Percentiles rank a stretch among this genome's conserved stretches.
phyloP scores from a whole-genome alignment of 2,888 invertebrate species.

The Tillus elongatus region DNA sequence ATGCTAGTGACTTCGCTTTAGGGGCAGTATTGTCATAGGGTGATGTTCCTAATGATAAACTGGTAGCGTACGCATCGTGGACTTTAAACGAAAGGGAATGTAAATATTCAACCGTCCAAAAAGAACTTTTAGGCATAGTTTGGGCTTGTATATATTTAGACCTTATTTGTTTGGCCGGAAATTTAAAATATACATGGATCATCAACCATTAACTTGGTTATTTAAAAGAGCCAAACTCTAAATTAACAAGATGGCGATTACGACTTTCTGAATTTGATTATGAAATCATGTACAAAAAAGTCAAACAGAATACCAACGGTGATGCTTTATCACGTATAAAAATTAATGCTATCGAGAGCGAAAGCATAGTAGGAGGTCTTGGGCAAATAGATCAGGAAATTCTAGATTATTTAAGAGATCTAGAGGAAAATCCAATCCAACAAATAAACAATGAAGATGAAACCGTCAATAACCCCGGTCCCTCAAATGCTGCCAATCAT shows the following conservation, averaged over 20 bases:
- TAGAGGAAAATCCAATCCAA: not conserved
- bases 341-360: slow-evolving; percentile 7
- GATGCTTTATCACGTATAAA: slow-evolving; percentile 18
- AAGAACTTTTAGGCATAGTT: slow-evolving; percentile 29
- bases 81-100: slow-evolving; percentile 26
- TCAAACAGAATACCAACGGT: slow-evolving; percentile 24
- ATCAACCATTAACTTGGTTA: slow-evolving; percentile 25
- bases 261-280: slow-evolving; percentile 27
- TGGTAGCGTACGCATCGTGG: slow-evolving; percentile 29
- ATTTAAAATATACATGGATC: slow-evolving; percentile 28
- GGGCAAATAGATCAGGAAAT: slow-evolving; percentile 1
- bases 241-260: slow-evolving; percentile 26
- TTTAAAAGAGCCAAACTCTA: slow-evolving; percentile 24
- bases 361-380: not conserved
- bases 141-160: slow-evolving; percentile 27
- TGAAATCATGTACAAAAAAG: slow-evolving; percentile 24
- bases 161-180: slow-evolving; percentile 29
- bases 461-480: no score
- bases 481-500: no score
- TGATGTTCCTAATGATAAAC: slow-evolving; percentile 28
- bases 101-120: slow-evolving; percentile 26
- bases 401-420: not conserved
- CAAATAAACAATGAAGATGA: no score
- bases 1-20: slow-evolving; percentile 26
- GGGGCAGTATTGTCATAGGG: slow-evolving; percentile 28